phyloP scores from a whole-genome alignment of 2,888 invertebrate species.

The Elmis aenea region DNA sequence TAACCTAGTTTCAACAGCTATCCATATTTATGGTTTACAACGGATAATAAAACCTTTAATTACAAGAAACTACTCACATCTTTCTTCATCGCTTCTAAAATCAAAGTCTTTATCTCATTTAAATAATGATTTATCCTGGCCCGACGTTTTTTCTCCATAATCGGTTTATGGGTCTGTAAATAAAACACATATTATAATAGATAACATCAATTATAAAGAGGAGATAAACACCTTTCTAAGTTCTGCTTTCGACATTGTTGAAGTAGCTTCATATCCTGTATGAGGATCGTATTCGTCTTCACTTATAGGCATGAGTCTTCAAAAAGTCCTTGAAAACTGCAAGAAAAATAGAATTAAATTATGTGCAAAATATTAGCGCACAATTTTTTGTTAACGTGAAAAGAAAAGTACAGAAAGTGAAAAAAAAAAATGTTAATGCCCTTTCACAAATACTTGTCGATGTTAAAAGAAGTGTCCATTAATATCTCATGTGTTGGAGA shows the following conservation, averaged over 20 bases:
- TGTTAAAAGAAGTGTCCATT: too few relatives aligned
- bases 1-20: too few relatives aligned
- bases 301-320: conserved; percentile 57
- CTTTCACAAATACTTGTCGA: too few relatives aligned
- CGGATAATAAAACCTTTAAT: neutral
- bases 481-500: too few relatives aligned
- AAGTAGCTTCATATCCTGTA: conserved; percentile 50
- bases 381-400: too few relatives aligned
- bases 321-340: too few relatives aligned
- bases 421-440: too few relatives aligned
- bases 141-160: conserved; percentile 87
- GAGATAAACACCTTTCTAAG: conserved; percentile 56
- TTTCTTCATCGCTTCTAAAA: conserved; percentile 81
- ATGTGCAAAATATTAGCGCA: conserved; percentile 1
- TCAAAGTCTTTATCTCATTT: conserved; percentile 79
- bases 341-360: too few relatives aligned
- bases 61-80: conserved; percentile 64
- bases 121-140: conserved; percentile 87
- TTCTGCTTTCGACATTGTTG: conserved; percentile 65
- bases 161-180: conserved; percentile 84
- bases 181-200: conserved; percentile 3
- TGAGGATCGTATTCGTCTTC: conserved; percentile 54
- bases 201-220: conserved; percentile 1
- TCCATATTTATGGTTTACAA: too few relatives aligned
- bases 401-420: too few relatives aligned